These are phyloP conservation scores for Nomada fucata DNA, from an alignment of 2,888 invertebrate species.

Conservation along the genomic window DNA sequence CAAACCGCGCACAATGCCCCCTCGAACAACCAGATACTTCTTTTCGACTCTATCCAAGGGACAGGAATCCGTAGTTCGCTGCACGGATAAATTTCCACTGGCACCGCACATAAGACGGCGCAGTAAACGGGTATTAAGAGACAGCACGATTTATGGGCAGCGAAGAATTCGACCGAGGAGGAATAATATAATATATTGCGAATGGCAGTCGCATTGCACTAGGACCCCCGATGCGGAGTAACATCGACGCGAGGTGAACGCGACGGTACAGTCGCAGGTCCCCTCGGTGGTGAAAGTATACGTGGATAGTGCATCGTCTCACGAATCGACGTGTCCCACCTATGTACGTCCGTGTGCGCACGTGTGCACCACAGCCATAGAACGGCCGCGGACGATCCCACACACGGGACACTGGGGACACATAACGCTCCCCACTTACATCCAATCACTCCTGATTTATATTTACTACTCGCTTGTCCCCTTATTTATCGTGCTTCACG, in stretches of 20 bases:
- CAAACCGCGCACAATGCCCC: too few species aligned
- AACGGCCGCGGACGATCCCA: conserved; percentile 79
- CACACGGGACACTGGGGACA: conserved; percentile 84
- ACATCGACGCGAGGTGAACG: conserved; percentile 57
- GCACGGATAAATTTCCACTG: not conserved
- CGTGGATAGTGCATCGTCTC: conserved; percentile 64
- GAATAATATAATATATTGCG: conserved; percentile 41
- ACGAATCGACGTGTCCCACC: conserved; percentile 44
- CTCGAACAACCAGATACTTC: not conserved
- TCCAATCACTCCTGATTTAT: conserved; percentile 85
- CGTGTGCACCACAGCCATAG: conserved; percentile 55
- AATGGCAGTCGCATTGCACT: conserved; percentile 23
- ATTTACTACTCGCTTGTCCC: conserved; percentile 83
- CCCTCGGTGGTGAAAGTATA: conserved; percentile 54
- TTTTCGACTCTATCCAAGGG: too few species aligned
- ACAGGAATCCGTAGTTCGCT: too few species aligned
- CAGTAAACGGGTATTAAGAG: conserved; percentile 11
- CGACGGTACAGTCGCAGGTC: conserved; percentile 40
- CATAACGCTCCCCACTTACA: conserved; percentile 84
- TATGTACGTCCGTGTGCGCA: conserved; percentile 27
- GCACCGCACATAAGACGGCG: too few species aligned
- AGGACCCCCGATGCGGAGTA: conserved; percentile 16
- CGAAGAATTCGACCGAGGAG: conserved; percentile 20
- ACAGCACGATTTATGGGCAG: conserved; percentile 15
- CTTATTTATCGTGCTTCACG: conserved; percentile 83